phyloP scores from a whole-genome alignment of 1,140 invertebrate genomes.

The Drosophila sulfurigaster region DNA sequence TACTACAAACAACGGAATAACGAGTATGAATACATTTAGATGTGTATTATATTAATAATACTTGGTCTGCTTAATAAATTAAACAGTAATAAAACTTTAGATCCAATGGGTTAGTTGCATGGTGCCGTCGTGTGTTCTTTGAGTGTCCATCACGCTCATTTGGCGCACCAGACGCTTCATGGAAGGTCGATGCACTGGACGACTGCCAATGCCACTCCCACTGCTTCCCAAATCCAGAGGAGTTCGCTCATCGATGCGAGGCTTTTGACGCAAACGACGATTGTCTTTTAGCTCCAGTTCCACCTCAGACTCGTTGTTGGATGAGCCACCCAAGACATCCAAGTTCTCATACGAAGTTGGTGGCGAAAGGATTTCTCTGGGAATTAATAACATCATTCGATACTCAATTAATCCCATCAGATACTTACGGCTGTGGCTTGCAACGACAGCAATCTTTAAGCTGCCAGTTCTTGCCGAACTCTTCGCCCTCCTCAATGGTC shows the following conservation, averaged over 20 bases:
- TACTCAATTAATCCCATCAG: not conserved
- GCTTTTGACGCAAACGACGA: conserved; percentile 42
- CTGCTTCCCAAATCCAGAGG: conserved; percentile 74
- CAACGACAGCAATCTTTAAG: conserved; percentile 90
- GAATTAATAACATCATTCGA: conserved; percentile 4
- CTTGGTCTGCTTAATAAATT: not conserved
- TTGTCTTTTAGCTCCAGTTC: conserved; percentile 66
- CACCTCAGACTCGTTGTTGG: conserved; percentile 79
- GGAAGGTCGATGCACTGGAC: conserved; percentile 85
- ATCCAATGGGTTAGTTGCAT: conserved; percentile 95
- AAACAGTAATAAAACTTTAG: conserved; percentile 81
- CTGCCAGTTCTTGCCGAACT: conserved; percentile 94
- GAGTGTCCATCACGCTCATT: conserved; percentile 91
- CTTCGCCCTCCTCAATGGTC: conserved; percentile 94
- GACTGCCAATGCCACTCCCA: conserved; percentile 48
- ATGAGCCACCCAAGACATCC: conserved; percentile 86
- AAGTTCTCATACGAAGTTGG: conserved; percentile 88
- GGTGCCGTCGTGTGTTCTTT: conserved; percentile 90
- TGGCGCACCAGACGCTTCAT: conserved; percentile 90
- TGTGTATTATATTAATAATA: conserved; percentile 1
- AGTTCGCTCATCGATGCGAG: conserved; percentile 79
- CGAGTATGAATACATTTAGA: not conserved
- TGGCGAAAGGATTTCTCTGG: conserved; percentile 62
- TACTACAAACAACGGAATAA: no score
- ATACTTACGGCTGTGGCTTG: conserved; percentile 87